phyloP scores from a whole-genome alignment of 2,888 invertebrate genomes.

The Chromoteleia sp. region DNA sequence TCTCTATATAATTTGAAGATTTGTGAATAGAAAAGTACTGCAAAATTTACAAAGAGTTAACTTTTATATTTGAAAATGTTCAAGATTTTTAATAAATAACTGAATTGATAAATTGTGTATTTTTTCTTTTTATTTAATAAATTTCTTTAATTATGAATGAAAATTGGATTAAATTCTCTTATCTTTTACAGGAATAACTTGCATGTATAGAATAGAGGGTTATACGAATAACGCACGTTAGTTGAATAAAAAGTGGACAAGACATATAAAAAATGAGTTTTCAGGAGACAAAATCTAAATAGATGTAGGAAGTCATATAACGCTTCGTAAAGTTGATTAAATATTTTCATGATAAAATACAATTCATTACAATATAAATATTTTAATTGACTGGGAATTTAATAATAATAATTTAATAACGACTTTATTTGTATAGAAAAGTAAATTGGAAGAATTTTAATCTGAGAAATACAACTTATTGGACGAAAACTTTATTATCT shows the following conservation, averaged over 20 bases:
- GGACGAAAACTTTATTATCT: background rate
- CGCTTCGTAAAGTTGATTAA: slow-evolving; percentile 4
- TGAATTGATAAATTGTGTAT: background rate
- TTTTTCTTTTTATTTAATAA: too few relatives aligned
- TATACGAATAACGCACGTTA: slow-evolving; percentile 39
- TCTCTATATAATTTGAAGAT: too few relatives aligned
- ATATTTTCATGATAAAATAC: background rate
- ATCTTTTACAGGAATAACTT: slow-evolving; percentile 42
- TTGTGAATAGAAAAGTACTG: too few relatives aligned
- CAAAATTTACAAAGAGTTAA: too few relatives aligned
- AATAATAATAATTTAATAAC: background rate
- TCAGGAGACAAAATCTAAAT: slow-evolving; percentile 32
- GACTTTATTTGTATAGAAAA: background rate
- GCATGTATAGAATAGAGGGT: slow-evolving; percentile 54
- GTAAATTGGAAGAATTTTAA: background rate
- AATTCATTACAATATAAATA: slow-evolving; percentile 1
- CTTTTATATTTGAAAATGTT: background rate
- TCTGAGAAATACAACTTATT: background rate
- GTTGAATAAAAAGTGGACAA: slow-evolving; percentile 24
- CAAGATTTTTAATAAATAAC: background rate
- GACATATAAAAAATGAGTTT: slow-evolving; percentile 6
- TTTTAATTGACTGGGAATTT: background rate
- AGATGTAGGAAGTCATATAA: background rate
- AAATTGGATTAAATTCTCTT: slow-evolving; percentile 23
- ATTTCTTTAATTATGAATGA: background rate